Conservation (phyloP, 2,113 vertebrate genomes). For the Osmerus eperlanus region DNA sequence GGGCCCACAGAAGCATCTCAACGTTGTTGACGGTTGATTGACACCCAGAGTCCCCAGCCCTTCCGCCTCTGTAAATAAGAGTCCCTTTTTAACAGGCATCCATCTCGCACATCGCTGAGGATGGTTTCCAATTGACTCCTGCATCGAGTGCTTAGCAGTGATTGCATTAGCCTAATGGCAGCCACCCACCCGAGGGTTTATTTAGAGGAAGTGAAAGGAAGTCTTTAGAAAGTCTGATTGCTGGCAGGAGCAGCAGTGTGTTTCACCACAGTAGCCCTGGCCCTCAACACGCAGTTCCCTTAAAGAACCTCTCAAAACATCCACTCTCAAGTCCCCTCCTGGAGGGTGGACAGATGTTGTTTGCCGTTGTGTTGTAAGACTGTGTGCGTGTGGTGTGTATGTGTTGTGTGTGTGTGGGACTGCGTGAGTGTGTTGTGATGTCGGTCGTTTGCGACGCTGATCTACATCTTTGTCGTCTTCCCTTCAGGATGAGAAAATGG, state of each 20-base stretch:
- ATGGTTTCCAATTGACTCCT: conserved; percentile 49
- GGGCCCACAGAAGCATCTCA: conserved; percentile 43
- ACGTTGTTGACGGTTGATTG: conserved; percentile 53
- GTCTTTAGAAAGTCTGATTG: conserved; percentile 2
- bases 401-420: neutral
- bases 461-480: conserved; percentile 20
- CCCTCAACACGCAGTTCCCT: neutral
- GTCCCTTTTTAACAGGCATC: conserved; percentile 49
- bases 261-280: neutral
- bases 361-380: too few species aligned
- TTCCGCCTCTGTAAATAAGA: conserved; percentile 35
- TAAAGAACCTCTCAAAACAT: neutral
- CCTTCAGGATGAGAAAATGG: conserved; percentile 75
- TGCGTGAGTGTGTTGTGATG: neutral
- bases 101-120: conserved; percentile 45
- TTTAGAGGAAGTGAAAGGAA: conserved; percentile 40
- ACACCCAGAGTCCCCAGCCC: conserved; percentile 37
- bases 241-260: neutral
- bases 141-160: conserved; percentile 42
- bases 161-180: conserved; percentile 57
- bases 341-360: too few species aligned
- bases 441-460: too few species aligned
- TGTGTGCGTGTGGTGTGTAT: neutral
- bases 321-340: too few species aligned
- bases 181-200: conserved; percentile 34